phyloP scores from a whole-genome alignment of 2,888 invertebrate species.

The Syrista parreyssii region DNA sequence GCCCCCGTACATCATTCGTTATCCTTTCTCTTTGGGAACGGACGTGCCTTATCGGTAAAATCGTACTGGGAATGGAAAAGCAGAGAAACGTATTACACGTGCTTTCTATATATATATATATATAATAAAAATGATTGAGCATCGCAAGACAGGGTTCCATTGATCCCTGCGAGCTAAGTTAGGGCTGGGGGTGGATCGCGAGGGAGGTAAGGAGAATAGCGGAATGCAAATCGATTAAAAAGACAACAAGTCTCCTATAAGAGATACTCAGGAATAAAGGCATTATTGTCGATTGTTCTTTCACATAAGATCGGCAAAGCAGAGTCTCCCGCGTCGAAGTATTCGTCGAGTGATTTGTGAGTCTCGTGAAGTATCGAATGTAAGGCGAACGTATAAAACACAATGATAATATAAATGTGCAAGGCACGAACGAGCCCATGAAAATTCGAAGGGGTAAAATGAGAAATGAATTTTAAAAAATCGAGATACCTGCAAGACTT shows the following conservation, averaged over 20 bases:
- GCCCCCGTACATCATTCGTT: neutral
- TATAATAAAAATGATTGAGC: constrained; percentile 5
- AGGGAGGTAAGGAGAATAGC: neutral
- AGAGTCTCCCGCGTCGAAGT: neutral
- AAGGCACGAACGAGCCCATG: neutral
- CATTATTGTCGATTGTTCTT: constrained; percentile 54
- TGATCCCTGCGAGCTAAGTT: constrained; percentile 26
- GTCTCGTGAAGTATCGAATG: neutral
- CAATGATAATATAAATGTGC: neutral
- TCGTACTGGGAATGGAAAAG: neutral
- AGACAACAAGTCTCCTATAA: constrained; percentile 17
- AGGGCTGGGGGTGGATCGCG: neutral
- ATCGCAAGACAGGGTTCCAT: constrained; percentile 37
- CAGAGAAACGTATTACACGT: neutral
- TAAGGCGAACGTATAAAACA: neutral
- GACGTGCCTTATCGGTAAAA: neutral
- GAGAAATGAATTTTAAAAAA: neutral
- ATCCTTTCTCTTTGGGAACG: neutral
- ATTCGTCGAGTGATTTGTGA: neutral
- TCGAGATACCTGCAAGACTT: neutral
- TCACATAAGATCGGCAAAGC: constrained; percentile 21
- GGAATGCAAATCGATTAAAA: constrained; percentile 15
- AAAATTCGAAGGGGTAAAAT: neutral
- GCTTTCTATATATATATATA: neutral
- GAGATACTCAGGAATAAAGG: constrained; percentile 38